These are phyloP conservation scores for Rhamnusium bicolor DNA, from an alignment of 2,888 invertebrate species.

Conservation along the genomic window DNA sequence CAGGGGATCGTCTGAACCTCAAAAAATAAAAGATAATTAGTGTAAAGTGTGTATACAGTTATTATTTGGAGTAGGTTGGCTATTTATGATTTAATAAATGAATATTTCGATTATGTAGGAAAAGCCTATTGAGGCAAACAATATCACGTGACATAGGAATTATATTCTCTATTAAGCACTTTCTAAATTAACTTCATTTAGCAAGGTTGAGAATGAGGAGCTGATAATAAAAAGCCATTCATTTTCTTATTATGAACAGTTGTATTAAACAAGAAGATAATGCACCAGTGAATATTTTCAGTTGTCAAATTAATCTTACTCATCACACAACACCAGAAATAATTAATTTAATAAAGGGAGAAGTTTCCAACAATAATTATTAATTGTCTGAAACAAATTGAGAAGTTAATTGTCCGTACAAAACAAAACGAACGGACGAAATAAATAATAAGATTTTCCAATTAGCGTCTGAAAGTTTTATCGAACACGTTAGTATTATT, in stretches of 20 bases:
- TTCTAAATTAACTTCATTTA: background rate
- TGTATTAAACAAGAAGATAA: background rate
- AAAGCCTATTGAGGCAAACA: no score
- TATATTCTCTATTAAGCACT: background rate
- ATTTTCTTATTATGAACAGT: background rate
- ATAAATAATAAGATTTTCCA: conserved; percentile 41
- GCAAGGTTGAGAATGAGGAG: background rate
- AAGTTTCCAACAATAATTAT: conserved; percentile 31
- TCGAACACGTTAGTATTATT: conserved; percentile 30
- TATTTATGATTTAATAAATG: no score
- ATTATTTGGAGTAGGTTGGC: no score
- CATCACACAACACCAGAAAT: conserved; percentile 22
- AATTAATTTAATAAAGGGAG: conserved; percentile 24
- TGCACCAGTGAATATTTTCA: conserved; percentile 17
- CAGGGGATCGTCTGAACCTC: no score
- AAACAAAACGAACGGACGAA: conserved; percentile 23
- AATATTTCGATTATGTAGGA: no score
- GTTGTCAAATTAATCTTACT: conserved; percentile 24
- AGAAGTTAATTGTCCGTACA: conserved; percentile 25
- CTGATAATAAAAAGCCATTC: background rate
- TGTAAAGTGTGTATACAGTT: no score
- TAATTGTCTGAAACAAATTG: conserved; percentile 28
- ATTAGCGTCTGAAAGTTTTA: conserved; percentile 38
- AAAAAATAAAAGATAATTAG: no score
- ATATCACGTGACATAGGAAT: no score